Conservation (phyloP, 2,797 vertebrate species). For the Enteromius unitaeniatus region DNA sequence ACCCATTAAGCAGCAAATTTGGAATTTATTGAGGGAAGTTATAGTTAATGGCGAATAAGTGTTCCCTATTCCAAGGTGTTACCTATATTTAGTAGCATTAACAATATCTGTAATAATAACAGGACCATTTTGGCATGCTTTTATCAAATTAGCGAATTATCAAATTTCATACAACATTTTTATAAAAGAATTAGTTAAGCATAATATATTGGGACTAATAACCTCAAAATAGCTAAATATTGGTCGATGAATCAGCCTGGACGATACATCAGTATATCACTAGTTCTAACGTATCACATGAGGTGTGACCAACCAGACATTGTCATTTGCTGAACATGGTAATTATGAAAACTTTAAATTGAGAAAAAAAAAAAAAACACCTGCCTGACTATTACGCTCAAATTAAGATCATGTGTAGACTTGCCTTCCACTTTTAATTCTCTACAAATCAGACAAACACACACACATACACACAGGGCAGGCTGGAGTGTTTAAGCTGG, state of each 20-base stretch:
- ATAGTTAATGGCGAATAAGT: too few relatives aligned
- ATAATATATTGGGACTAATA: background rate
- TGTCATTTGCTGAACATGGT: background rate
- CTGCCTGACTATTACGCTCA: background rate
- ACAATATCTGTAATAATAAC: background rate
- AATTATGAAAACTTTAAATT: background rate
- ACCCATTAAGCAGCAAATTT: too few relatives aligned
- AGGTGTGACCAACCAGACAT: background rate
- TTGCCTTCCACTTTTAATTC: constrained; percentile 4
- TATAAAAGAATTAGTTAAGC: background rate
- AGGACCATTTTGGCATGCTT: background rate
- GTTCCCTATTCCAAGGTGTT: too few relatives aligned
- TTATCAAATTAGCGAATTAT: background rate
- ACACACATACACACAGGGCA: constrained; percentile 1
- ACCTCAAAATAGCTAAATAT: background rate
- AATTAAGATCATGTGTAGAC: background rate
- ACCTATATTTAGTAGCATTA: background rate
- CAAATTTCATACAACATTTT: background rate
- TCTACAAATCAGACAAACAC: constrained; percentile 14
- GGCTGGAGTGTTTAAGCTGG: background rate
- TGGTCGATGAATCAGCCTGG: background rate
- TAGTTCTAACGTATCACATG: background rate
- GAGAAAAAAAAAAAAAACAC: background rate
- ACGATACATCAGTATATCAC: background rate
- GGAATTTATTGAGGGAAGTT: too few relatives aligned